Percentiles rank a stretch among this genome's conserved stretches.
These are phyloP conservation scores for Sapayoa aenigma DNA, from an alignment of 2,113 vertebrate genomes.

Conservation along the genomic window DNA sequence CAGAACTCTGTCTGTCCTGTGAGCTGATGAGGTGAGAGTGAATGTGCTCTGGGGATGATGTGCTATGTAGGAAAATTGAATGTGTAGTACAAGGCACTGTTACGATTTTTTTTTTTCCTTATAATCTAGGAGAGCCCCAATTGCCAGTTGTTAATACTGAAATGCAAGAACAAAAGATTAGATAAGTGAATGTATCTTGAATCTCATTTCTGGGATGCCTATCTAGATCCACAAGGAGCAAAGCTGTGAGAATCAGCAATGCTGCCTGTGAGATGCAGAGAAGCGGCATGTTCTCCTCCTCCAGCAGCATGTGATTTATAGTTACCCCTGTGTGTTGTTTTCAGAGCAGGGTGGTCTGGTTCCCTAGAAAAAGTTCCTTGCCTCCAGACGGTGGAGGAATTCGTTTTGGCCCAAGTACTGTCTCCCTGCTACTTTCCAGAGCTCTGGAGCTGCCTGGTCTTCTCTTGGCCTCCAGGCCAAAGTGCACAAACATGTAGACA, in stretches of 20 bases:
- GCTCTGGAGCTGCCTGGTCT: not conserved
- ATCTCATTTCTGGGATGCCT: not conserved
- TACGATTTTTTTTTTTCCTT: not conserved
- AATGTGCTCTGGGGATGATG: not conserved
- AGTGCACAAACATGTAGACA: not conserved
- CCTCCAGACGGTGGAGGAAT: not conserved
- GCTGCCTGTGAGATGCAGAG: not conserved
- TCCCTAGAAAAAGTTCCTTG: not conserved
- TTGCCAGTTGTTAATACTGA: not conserved
- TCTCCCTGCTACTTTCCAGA: not conserved
- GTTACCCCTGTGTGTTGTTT: not conserved
- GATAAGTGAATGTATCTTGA: not conserved
- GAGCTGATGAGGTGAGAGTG: not conserved
- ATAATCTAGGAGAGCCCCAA: not conserved
- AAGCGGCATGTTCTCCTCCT: rapidly evolving
- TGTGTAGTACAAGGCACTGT: not conserved
- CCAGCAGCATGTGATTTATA: not conserved
- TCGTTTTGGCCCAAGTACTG: not conserved
- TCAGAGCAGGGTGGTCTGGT: not conserved
- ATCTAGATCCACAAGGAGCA: not conserved
- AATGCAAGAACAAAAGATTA: not conserved
- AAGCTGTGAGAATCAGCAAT: not conserved
- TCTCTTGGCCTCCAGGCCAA: not conserved
- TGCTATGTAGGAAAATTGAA: not conserved
- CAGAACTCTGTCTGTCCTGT: not conserved